Base-by-base conservation (phyloP, 2,113 vertebrate genomes). In the Actenoides hombroni region DNA sequence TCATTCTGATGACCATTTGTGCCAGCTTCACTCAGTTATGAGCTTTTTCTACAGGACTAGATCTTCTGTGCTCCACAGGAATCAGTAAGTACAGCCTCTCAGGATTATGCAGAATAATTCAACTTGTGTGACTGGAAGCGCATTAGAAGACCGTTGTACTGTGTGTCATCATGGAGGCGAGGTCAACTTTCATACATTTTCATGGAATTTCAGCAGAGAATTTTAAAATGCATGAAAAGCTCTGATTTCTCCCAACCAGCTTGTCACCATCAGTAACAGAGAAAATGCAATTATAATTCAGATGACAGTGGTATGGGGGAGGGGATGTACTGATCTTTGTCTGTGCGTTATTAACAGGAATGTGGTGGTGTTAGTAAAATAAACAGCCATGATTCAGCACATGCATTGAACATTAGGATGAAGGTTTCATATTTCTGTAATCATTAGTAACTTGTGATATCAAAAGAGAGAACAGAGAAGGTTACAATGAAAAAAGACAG, bases 151-250 rank as follows among this genome's bases (percentile, higher is more conserved):
- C 31, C 28, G 65, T 44, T 51, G 42, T 28, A 31, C 46, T 68
- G 33, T 16, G 42, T 82, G 74, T 49, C 78, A 83, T 77, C 53
- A 42, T 10, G 60, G 93, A 94, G 68, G 64, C 2, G 5, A 88
- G 73, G 86, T 84, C 86, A 84, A n/a, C 39, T 67, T 92, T 75
- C 68, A 84, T 60, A 69, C 15, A 85, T 94, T 95, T 91, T 73
- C 70, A 94, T 80, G 59, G 37, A 65, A 80, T 87, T 83, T 79
- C 67, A 90, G 42, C 13, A 64, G 26, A 42, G 19, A 65, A 69
- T 90, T 84, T 65, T 77, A 95, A 88, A 92, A 78, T 69, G 61
- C 21, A 44, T n/a, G 28, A 37, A 95, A 89, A 35, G 12, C 54
- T 79, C 60, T 33, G 89, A 95, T 92, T 92, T 97, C 67, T 88